phyloP scores from a whole-genome alignment of 2,888 invertebrate genomes.

The Orthosia cruda region DNA sequence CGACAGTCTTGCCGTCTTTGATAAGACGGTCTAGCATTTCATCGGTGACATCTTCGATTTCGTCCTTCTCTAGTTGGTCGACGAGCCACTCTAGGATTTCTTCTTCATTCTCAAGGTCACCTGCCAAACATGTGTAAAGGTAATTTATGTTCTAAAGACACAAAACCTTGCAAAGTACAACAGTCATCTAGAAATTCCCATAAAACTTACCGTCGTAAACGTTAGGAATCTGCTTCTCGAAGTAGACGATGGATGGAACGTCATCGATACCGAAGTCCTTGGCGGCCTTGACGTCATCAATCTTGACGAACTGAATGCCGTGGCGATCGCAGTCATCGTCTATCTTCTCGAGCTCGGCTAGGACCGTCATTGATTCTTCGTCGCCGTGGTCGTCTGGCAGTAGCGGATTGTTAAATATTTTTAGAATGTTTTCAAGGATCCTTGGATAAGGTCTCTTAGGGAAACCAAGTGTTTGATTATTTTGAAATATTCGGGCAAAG shows the following conservation, averaged over 20 bases:
- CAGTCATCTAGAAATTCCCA: not conserved
- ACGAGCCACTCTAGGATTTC: conserved; percentile 97
- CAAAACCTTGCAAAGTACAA: not conserved
- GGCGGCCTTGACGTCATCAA: conserved; percentile 96
- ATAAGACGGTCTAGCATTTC: conserved; percentile 98
- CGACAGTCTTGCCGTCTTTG: conserved; percentile 97
- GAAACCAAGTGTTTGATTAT: not conserved
- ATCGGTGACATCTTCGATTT: conserved; percentile 98
- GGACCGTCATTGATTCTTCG: conserved; percentile 96
- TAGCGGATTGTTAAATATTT: not conserved
- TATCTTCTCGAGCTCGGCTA: conserved; percentile 97
- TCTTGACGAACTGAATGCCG: conserved; percentile 98
- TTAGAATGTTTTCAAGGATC: not conserved
- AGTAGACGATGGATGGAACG: conserved; percentile 97
- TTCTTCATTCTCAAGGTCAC: conserved; percentile 97
- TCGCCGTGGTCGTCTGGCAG: conserved; percentile 97
- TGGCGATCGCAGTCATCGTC: conserved; percentile 98
- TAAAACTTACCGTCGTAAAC: conserved; percentile 95
- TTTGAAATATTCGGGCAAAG: not conserved
- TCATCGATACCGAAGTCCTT: conserved; percentile 96
- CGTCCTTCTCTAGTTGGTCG: conserved; percentile 97
- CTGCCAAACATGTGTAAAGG: conserved; percentile 75
- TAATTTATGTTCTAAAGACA: conserved; percentile 9
- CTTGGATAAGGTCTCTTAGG: not conserved
- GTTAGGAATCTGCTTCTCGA: conserved; percentile 98